Base-by-base conservation (phyloP, 2,113 vertebrate genomes). In the Ochotona princeps region DNA sequence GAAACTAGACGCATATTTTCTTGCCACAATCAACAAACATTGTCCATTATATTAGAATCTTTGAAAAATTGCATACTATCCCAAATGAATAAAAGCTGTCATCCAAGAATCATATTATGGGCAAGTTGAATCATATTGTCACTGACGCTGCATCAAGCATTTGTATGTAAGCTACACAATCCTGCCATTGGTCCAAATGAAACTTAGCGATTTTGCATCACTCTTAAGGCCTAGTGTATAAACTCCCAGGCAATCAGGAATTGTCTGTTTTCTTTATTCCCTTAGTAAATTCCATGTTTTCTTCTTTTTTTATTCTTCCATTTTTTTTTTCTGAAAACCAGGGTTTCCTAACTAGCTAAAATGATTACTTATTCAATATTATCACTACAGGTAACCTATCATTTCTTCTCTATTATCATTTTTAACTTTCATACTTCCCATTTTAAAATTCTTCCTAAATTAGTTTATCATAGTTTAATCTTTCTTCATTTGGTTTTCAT, bases 41-140 rank as follows among this genome's bases (percentile, higher is more conserved):
- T 30, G 82, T 66, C 51, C 51, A 92, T 94, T 96, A 90, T 30
- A 76, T 90, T 89, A 89, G 15, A 44, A 30, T 44, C 90, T 85
- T 17, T 5, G 92, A 96, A 93, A 94, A 97, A 85, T 75, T 95
- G 21, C 44, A 23, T 85, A 92, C 97, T 94, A 61, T 30, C 63
- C 90, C 12, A 78, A 95, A 91, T 57, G 67, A 88, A 94, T 93
- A 95, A 94, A 75, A 89, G 15, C 73, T 38, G 65, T 32, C 67
- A 63, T 32, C 80, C 66, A 97, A 88, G 57, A 25, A 83, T 21
- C 0, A 7, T 75, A 93, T 91, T 89, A 63, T 32, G 69, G 66
- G 35, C 73, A 67, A 87, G 49, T 60, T 89, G 30, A 89, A 90
- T 92, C 91, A 63, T 0, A 96, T 78, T 5, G 8, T 60, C 83